Conservation (phyloP, 2,888 invertebrate genomes). For the Cosmorhoe ocellata region DNA sequence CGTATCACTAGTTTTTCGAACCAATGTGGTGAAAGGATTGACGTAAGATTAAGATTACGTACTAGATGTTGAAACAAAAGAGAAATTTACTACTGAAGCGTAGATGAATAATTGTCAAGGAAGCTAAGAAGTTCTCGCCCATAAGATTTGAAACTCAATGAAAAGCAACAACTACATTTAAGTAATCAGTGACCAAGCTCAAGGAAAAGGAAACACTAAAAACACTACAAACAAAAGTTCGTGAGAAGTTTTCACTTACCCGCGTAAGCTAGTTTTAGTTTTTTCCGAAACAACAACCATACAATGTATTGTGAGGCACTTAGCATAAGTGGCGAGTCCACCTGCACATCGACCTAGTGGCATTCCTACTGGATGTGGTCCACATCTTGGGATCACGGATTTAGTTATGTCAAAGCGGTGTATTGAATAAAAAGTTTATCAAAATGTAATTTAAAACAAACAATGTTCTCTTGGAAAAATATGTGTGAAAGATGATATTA, state of each 20-base stretch:
- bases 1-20: too few species aligned
- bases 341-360: slow-evolving; percentile 44
- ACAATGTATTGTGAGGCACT: slow-evolving; percentile 55
- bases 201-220: slow-evolving; percentile 26
- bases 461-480: too few species aligned
- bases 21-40: too few species aligned
- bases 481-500: too few species aligned
- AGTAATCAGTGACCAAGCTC: slow-evolving; percentile 14
- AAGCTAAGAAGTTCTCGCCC: too few species aligned
- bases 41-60: too few species aligned
- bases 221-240: slow-evolving; percentile 42
- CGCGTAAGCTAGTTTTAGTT: slow-evolving; percentile 27
- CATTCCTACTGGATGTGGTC: slow-evolving; percentile 13
- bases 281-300: slow-evolving; percentile 34
- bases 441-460: too few species aligned
- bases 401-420: too few species aligned
- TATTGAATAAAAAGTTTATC: too few species aligned
- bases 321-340: slow-evolving; percentile 72
- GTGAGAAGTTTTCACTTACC: slow-evolving; percentile 38
- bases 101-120: too few species aligned
- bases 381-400: not conserved
- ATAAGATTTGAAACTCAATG: not conserved
- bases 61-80: too few species aligned
- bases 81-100: too few species aligned
- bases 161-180: slow-evolving; percentile 4